Conservation (phyloP, 1,140 invertebrate species). For the Eumeta japonica region DNA sequence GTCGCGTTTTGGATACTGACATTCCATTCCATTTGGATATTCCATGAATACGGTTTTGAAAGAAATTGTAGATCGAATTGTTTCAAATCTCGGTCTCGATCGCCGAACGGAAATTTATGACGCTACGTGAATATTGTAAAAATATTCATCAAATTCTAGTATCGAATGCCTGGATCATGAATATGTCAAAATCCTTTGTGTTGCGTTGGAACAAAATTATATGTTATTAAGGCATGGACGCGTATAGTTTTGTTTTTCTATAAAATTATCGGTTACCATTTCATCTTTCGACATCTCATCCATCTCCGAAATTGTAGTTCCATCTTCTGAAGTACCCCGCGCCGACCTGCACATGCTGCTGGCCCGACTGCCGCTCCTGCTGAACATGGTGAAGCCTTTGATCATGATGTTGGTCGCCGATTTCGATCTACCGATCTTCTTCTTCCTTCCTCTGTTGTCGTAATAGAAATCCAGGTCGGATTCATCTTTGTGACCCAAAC, state of each 20-base stretch:
- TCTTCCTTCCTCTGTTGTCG: constrained; percentile 31
- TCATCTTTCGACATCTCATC: constrained; percentile 66
- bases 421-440: constrained; percentile 63
- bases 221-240: constrained; percentile 24
- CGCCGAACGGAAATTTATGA: constrained; percentile 31
- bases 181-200: too few species aligned
- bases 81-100: too few species aligned
- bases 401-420: constrained; percentile 79
- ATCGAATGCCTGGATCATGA: too few species aligned
- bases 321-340: constrained; percentile 60
- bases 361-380: constrained; percentile 57
- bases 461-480: constrained; percentile 40
- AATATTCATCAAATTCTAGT: too few species aligned
- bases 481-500: constrained; percentile 62
- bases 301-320: constrained; percentile 63
- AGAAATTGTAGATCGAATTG: too few species aligned
- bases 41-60: too few species aligned
- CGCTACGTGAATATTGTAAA: too few species aligned
- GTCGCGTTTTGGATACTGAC: too few species aligned
- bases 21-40: too few species aligned
- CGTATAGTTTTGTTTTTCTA: too few species aligned
- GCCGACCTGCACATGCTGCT: constrained; percentile 53
- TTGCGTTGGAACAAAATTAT: constrained; percentile 16
- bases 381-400: constrained; percentile 72
- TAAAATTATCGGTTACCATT: too few species aligned